phyloP scores from a whole-genome alignment of 1,140 invertebrate species.

The Drosophila busckii region DNA sequence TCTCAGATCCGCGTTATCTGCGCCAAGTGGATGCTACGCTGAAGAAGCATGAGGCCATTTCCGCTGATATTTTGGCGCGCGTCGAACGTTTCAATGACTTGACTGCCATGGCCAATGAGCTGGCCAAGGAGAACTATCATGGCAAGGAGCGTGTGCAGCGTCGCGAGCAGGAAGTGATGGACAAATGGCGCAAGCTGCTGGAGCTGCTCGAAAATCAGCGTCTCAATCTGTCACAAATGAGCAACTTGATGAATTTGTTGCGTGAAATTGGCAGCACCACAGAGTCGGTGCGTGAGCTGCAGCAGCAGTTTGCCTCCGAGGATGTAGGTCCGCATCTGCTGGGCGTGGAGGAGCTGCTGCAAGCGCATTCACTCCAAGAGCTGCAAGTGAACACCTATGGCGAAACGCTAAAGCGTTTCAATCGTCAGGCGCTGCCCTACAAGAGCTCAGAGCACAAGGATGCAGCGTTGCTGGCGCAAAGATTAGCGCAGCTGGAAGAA shows the following conservation, averaged over 20 bases:
- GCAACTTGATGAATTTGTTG: constrained; percentile 90
- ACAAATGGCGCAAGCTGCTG: constrained; percentile 92
- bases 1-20: constrained; percentile 94
- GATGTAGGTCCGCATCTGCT: constrained; percentile 95
- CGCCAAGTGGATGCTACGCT: constrained; percentile 97
- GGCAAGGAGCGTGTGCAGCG: constrained; percentile 89
- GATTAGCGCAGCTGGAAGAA: constrained; percentile 85
- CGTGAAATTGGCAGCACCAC: constrained; percentile 95
- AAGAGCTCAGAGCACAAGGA: constrained; percentile 81
- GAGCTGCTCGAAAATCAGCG: constrained; percentile 92
- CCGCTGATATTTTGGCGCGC: constrained; percentile 96
- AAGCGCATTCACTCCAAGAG: constrained; percentile 95
- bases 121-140: constrained; percentile 95
- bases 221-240: constrained; percentile 86
- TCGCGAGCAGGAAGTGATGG: constrained; percentile 91
- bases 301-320: constrained; percentile 90
- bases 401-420: constrained; percentile 88
- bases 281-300: constrained; percentile 88
- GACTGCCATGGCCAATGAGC: constrained; percentile 93
- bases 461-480: constrained; percentile 83
- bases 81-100: constrained; percentile 97
- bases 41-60: constrained; percentile 99
- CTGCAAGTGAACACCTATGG: constrained; percentile 92
- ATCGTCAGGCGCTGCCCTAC: constrained; percentile 83
- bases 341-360: constrained; percentile 94